Percentiles rank a stretch among this genome's conserved stretches.
Conservation (phyloP, 2,888 invertebrate genomes). For the Cryptocephalus moraei region DNA sequence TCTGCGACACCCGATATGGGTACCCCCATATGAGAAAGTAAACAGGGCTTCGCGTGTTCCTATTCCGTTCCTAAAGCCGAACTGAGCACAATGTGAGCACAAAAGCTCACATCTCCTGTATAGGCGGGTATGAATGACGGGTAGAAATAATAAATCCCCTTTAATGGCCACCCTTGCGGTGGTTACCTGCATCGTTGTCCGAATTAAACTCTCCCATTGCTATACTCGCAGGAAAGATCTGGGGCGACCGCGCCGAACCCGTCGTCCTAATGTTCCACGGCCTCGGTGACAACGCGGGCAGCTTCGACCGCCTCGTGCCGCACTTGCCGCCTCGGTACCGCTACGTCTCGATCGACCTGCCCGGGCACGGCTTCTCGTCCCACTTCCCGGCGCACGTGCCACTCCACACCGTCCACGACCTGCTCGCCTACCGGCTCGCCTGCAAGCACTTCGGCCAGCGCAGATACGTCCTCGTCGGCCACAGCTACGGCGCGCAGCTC, state of each 20-base stretch:
- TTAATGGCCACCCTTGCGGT: too few relatives aligned
- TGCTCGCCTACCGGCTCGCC: constrained; percentile 29
- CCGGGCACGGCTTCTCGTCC: constrained; percentile 51
- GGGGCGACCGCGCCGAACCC: constrained; percentile 46
- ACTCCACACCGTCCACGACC: constrained; percentile 37
- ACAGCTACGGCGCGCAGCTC: constrained; percentile 43
- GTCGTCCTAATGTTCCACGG: constrained; percentile 51
- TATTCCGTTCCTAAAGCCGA: too few relatives aligned
- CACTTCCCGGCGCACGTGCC: constrained; percentile 36
- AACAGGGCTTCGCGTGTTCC: too few relatives aligned
- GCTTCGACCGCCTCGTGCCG: constrained; percentile 47
- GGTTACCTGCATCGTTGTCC: too few relatives aligned
- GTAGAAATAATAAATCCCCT: too few relatives aligned
- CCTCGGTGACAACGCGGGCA: constrained; percentile 47
- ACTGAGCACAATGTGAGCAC: too few relatives aligned
- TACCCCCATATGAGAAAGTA: too few relatives aligned
- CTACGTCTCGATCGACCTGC: constrained; percentile 45
- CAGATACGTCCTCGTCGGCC: constrained; percentile 29
- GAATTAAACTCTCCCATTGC: too few relatives aligned
- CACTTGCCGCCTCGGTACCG: constrained; percentile 39
- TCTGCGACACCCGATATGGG: too few relatives aligned
- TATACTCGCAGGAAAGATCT: constrained; percentile 44
- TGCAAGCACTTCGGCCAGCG: constrained; percentile 26
- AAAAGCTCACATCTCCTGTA: too few relatives aligned
- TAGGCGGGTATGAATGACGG: too few relatives aligned